Conservation (phyloP, 53 echinoderm and acorn worm genomes). For the Hippasteria phrygiana region DNA sequence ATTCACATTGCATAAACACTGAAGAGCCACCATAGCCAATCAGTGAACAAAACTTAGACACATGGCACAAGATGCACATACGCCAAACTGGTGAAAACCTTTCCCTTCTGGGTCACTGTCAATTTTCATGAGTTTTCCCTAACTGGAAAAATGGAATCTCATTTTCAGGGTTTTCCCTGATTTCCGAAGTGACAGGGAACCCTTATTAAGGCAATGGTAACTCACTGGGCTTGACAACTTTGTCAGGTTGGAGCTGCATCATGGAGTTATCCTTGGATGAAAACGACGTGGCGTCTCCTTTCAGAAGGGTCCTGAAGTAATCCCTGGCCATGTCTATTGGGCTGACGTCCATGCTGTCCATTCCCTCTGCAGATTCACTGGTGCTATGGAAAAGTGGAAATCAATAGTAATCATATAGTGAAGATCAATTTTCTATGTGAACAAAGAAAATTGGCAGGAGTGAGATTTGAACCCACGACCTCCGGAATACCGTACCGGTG, state of each 20-base stretch:
- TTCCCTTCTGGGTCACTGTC: no score
- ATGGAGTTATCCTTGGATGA: not conserved
- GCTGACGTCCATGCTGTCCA: not conserved
- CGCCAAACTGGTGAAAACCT: no score
- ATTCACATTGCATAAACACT: no score
- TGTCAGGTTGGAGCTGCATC: slow-evolving; percentile 18
- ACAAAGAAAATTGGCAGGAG: no score
- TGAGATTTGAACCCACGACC: no score
- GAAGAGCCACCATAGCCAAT: no score
- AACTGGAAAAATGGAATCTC: no score
- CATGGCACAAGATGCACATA: no score
- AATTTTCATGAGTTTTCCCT: no score
- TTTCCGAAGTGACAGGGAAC: not conserved
- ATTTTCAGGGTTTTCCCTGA: no score
- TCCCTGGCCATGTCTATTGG: slow-evolving; percentile 9
- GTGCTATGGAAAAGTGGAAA: not conserved
- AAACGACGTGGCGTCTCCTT: not conserved
- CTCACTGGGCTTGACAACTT: slow-evolving; percentile 14
- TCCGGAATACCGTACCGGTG: no score
- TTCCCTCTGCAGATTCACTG: slow-evolving; percentile 14
- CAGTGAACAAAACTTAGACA: no score
- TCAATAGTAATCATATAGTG: not conserved
- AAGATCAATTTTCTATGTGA: not conserved
- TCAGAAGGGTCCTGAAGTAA: slow-evolving; percentile 16
- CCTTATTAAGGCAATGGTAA: not conserved